Base-by-base conservation (phyloP, 2,888 invertebrate species). In the Eilema sororculum region DNA sequence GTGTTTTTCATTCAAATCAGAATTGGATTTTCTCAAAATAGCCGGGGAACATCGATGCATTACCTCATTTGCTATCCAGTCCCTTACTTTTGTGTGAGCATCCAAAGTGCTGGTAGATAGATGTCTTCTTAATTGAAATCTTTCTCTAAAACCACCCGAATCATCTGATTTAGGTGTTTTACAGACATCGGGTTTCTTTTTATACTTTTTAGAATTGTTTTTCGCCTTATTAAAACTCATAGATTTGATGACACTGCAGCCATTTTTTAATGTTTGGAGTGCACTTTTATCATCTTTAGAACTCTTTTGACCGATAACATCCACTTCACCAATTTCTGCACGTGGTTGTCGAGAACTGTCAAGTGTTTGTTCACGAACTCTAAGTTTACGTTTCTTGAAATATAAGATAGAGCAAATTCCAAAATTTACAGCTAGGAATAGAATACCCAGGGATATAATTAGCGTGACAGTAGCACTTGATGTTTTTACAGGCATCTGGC, bases 1-100 rank as follows among this genome's bases (percentile, higher is more conserved):
- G 20, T 86, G 79, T 75, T 93, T 93, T 37, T 91, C 91, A 61
- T 89, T 89, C 41, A 93, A 77, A 75, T 94, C 93, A 5, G 89
- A 89, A 78, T 92, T 93, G 2, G 94, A 94, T 83, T 96, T 96
- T 78, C 96, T 93, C 22, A 97, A 86, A 86, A 96, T 96, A 74
- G 96, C 96, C 0, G 97, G 97, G 65, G 97, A 97, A 83, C 96
- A 97, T 86, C 97, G 96, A 79, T 97, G 96, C 84, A 97, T 97
- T 52, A 97, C 97, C 89, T 98, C 97, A 77, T 97, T 97, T 0
- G 97, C 96, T 81, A 98, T 98, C 98, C 98, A 98, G 81, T 98
- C 98, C 75, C 97, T 96, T 0, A 98, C 98, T 95, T 98, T 98
- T 20, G 98, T 97, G 86, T 98, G 97, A 0, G 98, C 97, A 88